These are phyloP conservation scores for Pocillopora verrucosa DNA, from an alignment of 64 coral and sea anemone genomes.

Conservation along the genomic window DNA sequence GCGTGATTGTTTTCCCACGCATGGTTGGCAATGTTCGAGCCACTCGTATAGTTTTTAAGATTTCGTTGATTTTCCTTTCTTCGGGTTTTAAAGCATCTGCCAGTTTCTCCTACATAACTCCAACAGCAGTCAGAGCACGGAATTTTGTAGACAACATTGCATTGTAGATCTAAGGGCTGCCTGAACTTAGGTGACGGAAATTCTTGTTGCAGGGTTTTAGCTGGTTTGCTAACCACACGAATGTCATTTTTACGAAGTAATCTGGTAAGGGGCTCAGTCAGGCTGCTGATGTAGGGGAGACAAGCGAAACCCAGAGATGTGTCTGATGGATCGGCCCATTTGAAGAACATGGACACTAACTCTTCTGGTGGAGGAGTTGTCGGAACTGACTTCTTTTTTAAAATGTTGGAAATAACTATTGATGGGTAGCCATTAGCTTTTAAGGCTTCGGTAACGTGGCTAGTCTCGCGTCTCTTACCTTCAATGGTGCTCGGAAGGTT, in stretches of 20 bases:
- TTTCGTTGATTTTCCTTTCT: too few relatives aligned
- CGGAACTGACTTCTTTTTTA: constrained; percentile 2
- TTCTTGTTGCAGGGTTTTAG: too few relatives aligned
- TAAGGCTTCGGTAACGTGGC: not conserved
- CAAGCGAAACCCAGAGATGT: not conserved
- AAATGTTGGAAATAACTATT: constrained; percentile 9
- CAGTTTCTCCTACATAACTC: too few relatives aligned
- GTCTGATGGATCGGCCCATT: not conserved
- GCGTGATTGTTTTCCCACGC: too few relatives aligned
- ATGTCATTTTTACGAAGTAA: not conserved
- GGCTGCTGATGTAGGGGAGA: not conserved
- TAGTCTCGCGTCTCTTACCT: not conserved
- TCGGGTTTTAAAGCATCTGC: too few relatives aligned
- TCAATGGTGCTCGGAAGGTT: constrained; percentile 13
- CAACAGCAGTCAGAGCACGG: too few relatives aligned
- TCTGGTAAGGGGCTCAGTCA: constrained; percentile 9
- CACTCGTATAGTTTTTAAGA: too few relatives aligned
- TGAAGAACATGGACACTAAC: not conserved
- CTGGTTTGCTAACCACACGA: too few relatives aligned
- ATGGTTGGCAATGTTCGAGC: too few relatives aligned
- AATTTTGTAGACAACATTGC: too few relatives aligned
- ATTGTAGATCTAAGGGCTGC: too few relatives aligned
- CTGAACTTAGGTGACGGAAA: too few relatives aligned
- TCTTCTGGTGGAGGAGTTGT: constrained; percentile 8
- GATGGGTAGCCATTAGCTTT: constrained; percentile 24